Percentiles rank a stretch among this genome's conserved stretches.
Conservation (phyloP, 2,888 invertebrate species). For the Acronicta alni region DNA sequence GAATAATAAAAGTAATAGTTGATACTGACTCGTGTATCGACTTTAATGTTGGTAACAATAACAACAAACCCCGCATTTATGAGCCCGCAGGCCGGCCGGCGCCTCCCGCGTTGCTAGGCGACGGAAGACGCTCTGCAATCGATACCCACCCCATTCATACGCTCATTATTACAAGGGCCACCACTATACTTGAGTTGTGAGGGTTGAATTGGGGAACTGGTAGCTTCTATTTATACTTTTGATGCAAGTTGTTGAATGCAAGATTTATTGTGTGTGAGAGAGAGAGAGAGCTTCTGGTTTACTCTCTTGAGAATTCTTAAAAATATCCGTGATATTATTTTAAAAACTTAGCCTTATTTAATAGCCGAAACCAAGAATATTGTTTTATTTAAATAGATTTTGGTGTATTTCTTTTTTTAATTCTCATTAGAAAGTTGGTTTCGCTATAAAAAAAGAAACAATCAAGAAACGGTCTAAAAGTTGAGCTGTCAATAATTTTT, state of each 20-base stretch:
- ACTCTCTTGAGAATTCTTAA: too few species aligned
- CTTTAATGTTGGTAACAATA: slow-evolving; percentile 16
- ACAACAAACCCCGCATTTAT: slow-evolving; percentile 7
- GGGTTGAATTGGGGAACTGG: slow-evolving; percentile 3
- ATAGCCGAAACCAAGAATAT: too few species aligned
- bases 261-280: background rate
- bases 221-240: slow-evolving; percentile 11
- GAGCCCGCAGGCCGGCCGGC: slow-evolving; percentile 44
- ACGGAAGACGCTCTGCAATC: slow-evolving; percentile 69
- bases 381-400: too few species aligned
- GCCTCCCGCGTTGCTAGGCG: slow-evolving; percentile 74
- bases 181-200: slow-evolving; percentile 22
- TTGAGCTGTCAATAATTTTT: too few species aligned
- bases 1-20: too few species aligned
- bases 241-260: background rate
- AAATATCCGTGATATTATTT: too few species aligned
- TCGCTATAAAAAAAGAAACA: too few species aligned
- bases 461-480: too few species aligned
- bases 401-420: too few species aligned
- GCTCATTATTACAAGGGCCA: slow-evolving; percentile 50
- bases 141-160: slow-evolving; percentile 69
- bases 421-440: too few species aligned
- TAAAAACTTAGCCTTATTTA: too few species aligned
- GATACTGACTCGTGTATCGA: background rate
- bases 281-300: too few species aligned